Evolutionary conservation across 2,113 vertebrate genomes (phyloP).

Genomic region (Anhinga rufa): DNA sequence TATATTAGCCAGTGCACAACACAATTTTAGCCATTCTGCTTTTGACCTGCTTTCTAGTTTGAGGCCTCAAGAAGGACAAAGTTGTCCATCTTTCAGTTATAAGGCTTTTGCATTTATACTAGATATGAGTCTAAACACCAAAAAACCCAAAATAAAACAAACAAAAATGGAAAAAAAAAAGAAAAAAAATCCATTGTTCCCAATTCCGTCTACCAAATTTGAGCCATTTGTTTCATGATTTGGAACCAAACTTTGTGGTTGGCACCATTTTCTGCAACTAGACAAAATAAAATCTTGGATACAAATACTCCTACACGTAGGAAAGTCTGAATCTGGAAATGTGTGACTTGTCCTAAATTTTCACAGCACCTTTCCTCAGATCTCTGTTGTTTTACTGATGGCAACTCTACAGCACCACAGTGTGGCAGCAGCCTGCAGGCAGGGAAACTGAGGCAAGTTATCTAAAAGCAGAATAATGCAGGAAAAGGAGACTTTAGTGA

Average conservation of each 20-base stretch:
- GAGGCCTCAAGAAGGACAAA: neutral
- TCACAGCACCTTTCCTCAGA: neutral
- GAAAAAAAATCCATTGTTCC: accelerated
- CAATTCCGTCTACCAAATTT: neutral
- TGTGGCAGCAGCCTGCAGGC: neutral
- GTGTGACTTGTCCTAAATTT: neutral
- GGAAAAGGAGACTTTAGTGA: neutral
- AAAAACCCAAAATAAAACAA: neutral
- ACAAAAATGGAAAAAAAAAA: accelerated
- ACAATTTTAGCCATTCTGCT: neutral
- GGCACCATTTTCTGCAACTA: neutral
- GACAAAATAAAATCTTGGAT: neutral
- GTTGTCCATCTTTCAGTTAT: neutral
- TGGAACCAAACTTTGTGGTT: neutral
- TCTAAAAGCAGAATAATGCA: neutral
- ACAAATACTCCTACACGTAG: neutral
- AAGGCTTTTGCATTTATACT: neutral
- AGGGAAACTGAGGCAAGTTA: neutral
- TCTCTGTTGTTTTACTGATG: neutral
- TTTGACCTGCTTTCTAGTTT: neutral
- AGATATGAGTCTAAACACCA: neutral
- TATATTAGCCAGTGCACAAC: neutral
- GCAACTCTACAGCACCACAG: neutral
- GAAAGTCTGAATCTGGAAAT: neutral
- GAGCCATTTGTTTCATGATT: neutral